Evolutionary conservation across 1,140 invertebrate genomes (phyloP), one percentile per base, ranked within the genome.

Genomic region (Nautilus pompilius): DNA sequence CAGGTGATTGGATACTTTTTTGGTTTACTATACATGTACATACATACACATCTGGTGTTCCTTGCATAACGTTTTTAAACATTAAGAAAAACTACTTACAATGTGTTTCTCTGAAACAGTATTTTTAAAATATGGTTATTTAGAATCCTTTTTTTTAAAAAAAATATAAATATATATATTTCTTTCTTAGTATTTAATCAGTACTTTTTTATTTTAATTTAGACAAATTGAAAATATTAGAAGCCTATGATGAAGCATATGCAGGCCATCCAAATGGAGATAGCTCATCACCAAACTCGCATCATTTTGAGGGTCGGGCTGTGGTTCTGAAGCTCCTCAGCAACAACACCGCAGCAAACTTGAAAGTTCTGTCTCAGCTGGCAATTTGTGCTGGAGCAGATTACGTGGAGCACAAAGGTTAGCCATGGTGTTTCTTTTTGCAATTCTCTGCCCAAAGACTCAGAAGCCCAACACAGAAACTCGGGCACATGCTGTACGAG

Each of bases 211-310:
- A 41, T 15, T 6, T 41, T 24, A 30, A 33, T 46, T 15, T 45
- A 70, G 68, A 60, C 29, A 72, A 62, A 54, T 41, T 76, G 15
- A 66, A 55, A 4, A 62, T 76, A 0, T 45, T 51, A 15, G 49
- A 74, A 49, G 70, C 74, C 13, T 76, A 65, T 66, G 72, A 72
- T 36, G 70, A 76, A 30, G 58, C 63, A 29, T 63, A 69, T 26
- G 60, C 53, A 3, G 65, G 63, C 17, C 60, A 63, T 22, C 36
- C 46, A 15, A 28, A 61, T 17, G 30, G 62, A 15, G 57, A 51
- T 45, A 63, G 62, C 20, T n/a, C 46, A 13, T 10, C 24, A n/a
- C 53, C 60, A 26, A 36, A 28, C 22, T 54, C 64, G 2, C 58
- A 74, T 1, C 66, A 67, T 36, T 53, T 41, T 20, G 74, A 74